These are phyloP conservation scores for Cheilosia urbana DNA, from an alignment of 2,888 invertebrate genomes.

Conservation along the genomic window DNA sequence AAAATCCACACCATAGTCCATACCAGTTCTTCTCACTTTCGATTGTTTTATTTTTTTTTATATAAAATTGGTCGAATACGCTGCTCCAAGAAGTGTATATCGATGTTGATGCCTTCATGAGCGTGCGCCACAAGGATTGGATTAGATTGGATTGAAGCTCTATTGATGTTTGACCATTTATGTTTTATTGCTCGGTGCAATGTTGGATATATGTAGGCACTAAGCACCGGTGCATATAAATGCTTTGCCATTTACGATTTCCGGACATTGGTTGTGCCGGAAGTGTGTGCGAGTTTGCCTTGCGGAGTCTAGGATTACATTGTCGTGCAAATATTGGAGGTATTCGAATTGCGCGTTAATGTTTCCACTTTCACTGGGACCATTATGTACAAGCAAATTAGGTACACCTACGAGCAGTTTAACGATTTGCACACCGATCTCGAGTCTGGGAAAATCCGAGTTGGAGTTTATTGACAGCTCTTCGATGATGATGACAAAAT, in stretches of 20 bases:
- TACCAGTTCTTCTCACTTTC: conserved; percentile 50
- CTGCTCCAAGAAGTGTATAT: background rate
- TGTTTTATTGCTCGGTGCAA: conserved; percentile 37
- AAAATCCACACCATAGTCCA: conserved; percentile 20
- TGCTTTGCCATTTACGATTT: conserved; percentile 36
- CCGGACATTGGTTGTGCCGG: conserved; percentile 49
- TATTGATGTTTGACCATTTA: conserved; percentile 58
- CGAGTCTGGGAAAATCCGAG: too few species aligned
- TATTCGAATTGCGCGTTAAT: background rate
- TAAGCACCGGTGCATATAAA: conserved; percentile 10
- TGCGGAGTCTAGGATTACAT: conserved; percentile 4
- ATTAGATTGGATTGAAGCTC: conserved; percentile 30
- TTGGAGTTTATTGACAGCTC: too few species aligned
- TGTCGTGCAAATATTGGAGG: conserved; percentile 15
- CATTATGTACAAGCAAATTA: background rate
- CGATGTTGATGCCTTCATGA: conserved; percentile 13
- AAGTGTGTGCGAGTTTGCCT: conserved; percentile 39
- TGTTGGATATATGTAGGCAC: conserved; percentile 9
- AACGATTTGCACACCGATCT: too few species aligned
- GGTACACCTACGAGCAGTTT: background rate
- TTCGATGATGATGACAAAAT: too few species aligned
- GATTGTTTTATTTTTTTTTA: conserved; percentile 34
- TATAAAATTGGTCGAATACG: conserved; percentile 1
- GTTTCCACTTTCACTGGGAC: background rate
- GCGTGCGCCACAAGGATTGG: background rate